Evolutionary conservation across 2,113 vertebrate species (phyloP).

Genomic region (Poeciliopsis prolifica): DNA sequence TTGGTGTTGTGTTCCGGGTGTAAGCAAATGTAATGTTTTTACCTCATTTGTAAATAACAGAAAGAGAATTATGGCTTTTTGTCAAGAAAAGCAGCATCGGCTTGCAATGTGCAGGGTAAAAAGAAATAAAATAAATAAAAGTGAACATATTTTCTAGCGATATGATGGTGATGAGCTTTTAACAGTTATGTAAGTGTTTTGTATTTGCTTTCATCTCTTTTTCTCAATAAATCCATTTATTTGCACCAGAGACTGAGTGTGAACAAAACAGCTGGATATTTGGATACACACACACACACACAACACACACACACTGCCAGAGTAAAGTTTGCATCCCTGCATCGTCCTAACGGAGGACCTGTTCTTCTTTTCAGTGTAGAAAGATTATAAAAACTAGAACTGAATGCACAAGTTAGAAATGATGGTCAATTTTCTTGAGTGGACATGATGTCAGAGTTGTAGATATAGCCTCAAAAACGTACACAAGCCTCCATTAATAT

Average conservation of each 20-base stretch:
- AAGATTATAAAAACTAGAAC: not conserved
- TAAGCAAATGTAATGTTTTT: constrained; percentile 76
- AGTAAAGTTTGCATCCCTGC: not conserved
- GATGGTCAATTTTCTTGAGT: too few species aligned
- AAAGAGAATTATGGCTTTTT: constrained; percentile 58
- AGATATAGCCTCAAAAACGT: too few species aligned
- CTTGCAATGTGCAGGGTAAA: constrained; percentile 53
- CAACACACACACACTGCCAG: not conserved
- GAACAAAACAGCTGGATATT: not conserved
- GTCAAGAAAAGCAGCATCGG: constrained; percentile 57
- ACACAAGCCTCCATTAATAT: too few species aligned
- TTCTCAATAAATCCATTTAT: constrained; percentile 80
- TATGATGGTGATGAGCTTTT: constrained; percentile 68
- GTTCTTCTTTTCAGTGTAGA: not conserved
- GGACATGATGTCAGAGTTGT: too few species aligned
- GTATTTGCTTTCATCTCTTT: constrained; percentile 75
- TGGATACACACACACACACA: too few species aligned
- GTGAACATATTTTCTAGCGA: constrained; percentile 67
- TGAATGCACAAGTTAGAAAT: too few species aligned
- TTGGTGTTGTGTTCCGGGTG: constrained; percentile 75
- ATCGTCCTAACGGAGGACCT: not conserved
- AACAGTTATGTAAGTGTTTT: constrained; percentile 75
- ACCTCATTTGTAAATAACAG: constrained; percentile 81
- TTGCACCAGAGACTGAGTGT: constrained; percentile 66
- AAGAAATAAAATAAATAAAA: constrained; percentile 24